These are phyloP conservation scores for Diarsia mendica DNA, from an alignment of 2,888 invertebrate genomes.

Conservation along the genomic window DNA sequence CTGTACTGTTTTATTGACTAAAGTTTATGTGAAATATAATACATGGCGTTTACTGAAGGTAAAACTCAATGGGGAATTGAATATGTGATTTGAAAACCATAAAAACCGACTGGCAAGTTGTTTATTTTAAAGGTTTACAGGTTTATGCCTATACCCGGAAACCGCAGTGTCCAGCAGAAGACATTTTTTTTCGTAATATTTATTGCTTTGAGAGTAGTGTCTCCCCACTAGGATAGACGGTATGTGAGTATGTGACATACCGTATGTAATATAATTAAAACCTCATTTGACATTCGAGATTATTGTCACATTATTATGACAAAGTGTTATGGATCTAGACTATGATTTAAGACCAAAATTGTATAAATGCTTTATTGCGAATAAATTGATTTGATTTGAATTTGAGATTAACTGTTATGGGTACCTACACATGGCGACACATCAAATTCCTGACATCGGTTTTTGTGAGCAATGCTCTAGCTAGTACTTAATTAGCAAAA, in stretches of 20 bases:
- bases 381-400: no score
- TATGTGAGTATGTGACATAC: no score
- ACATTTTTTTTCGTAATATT: neutral
- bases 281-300: neutral
- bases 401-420: no score
- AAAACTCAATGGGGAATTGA: neutral
- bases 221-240: no score
- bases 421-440: neutral
- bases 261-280: no score
- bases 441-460: no score
- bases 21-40: slow-evolving; percentile 12
- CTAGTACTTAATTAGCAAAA: neutral
- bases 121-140: neutral
- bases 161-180: no score
- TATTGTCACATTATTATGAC: no score
- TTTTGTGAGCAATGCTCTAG: neutral
- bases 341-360: no score
- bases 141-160: neutral
- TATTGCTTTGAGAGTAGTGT: neutral
- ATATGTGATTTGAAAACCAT: neutral
- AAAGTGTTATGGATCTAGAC: no score
- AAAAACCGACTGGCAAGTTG: neutral
- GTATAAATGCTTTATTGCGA: no score
- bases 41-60: slow-evolving; percentile 21
- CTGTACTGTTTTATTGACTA: slow-evolving; percentile 3